Evolutionary conservation across 2,888 invertebrate species (phyloP).

Genomic region (Eudasyphora cyanicolor): DNA sequence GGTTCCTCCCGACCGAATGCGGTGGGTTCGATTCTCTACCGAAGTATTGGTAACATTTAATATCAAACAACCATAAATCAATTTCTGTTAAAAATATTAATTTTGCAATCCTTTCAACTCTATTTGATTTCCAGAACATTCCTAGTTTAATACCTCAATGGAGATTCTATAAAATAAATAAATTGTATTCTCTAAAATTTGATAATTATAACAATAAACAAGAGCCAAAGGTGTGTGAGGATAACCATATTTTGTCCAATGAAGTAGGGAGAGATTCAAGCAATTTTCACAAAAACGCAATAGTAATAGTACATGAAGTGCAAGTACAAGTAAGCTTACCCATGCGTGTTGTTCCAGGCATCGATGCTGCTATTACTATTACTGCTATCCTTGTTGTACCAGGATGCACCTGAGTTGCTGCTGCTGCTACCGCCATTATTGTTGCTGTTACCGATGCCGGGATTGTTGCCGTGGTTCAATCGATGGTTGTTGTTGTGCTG

Average conservation of each 20-base stretch:
- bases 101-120: too few relatives aligned
- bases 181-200: too few relatives aligned
- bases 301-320: not conserved
- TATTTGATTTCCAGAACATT: too few relatives aligned
- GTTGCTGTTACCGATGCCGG: constrained; percentile 69
- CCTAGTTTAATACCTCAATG: too few relatives aligned
- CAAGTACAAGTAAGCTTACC: constrained; percentile 73
- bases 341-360: constrained; percentile 75
- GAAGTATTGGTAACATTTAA: too few relatives aligned
- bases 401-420: constrained; percentile 52
- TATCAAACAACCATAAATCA: too few relatives aligned
- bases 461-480: constrained; percentile 65
- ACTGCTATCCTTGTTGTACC: constrained; percentile 66
- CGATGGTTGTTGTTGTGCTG: constrained; percentile 53
- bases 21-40: too few relatives aligned
- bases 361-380: constrained; percentile 71
- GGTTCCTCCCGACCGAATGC: too few relatives aligned
- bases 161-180: too few relatives aligned
- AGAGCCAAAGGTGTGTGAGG: too few relatives aligned
- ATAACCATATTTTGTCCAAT: not conserved
- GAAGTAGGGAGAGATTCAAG: not conserved
- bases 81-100: too few relatives aligned
- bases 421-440: constrained; percentile 58
- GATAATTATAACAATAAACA: too few relatives aligned
- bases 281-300: not conserved